These are phyloP conservation scores for Falco concolor DNA, from an alignment of 2,797 vertebrate species.

Conservation along the genomic window DNA sequence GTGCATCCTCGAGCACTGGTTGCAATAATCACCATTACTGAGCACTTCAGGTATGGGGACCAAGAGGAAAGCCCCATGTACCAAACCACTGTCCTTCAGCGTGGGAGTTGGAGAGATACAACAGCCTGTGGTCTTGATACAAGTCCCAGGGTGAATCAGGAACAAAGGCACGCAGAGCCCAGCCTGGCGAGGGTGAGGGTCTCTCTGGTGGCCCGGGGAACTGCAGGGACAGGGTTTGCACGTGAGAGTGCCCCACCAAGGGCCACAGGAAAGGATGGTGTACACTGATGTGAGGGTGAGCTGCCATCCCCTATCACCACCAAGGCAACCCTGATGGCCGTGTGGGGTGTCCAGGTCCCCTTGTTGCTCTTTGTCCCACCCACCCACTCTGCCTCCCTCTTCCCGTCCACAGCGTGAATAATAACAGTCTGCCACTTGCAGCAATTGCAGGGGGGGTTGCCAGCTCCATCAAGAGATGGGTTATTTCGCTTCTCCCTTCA, in stretches of 20 bases:
- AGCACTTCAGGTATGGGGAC: accelerated
- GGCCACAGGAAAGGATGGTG: background rate
- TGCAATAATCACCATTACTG: background rate
- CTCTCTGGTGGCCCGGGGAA: background rate
- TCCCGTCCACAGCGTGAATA: conserved; percentile 1
- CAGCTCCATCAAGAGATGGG: background rate
- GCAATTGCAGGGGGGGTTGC: conserved; percentile 44
- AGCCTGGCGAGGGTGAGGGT: background rate
- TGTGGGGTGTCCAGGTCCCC: background rate
- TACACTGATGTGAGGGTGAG: accelerated
- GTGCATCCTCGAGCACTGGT: background rate
- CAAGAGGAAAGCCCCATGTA: background rate
- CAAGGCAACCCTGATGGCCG: background rate
- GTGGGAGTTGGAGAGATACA: background rate
- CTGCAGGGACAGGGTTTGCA: background rate
- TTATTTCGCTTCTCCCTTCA: background rate
- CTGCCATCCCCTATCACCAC: background rate
- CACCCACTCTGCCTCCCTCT: background rate
- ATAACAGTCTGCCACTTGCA: conserved; percentile 35
- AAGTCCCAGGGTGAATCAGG: background rate
- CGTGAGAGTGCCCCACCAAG: background rate
- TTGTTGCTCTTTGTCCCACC: background rate
- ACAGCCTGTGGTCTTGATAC: background rate
- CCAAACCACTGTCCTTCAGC: background rate
- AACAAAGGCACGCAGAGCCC: background rate